These are phyloP conservation scores for Stegophylla sp. DNA, from an alignment of 2,888 invertebrate species.

Conservation along the genomic window DNA sequence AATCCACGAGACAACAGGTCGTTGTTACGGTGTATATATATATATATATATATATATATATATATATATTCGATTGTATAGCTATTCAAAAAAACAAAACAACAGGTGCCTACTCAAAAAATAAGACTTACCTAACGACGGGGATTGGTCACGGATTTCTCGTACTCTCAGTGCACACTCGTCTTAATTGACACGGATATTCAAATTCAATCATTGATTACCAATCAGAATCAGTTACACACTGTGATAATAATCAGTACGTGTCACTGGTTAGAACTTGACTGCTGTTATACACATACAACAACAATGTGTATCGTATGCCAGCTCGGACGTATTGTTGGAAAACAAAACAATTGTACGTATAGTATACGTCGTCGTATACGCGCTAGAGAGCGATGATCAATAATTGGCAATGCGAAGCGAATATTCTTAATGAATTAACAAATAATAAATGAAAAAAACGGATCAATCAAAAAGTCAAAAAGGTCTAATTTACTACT, in stretches of 20 bases:
- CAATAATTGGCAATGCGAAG: constrained; percentile 8
- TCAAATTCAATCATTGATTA: neutral
- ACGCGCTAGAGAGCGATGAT: neutral
- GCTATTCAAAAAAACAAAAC: too few species aligned
- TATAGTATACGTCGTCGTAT: too few species aligned
- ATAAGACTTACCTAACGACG: neutral
- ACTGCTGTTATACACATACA: too few species aligned
- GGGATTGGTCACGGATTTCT: neutral
- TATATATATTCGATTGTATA: too few species aligned
- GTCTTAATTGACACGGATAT: too few species aligned
- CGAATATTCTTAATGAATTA: neutral
- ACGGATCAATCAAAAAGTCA: constrained; percentile 27
- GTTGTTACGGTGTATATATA: too few species aligned
- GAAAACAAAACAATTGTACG: constrained; percentile 23
- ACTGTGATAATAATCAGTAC: neutral
- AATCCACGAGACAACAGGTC: too few species aligned
- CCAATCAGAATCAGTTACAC: neutral
- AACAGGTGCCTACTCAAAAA: neutral
- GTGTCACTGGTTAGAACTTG: neutral
- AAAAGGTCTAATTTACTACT: neutral
- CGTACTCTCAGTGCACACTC: neutral
- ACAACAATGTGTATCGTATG: neutral
- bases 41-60: too few species aligned
- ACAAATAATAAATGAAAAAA: constrained; percentile 16
- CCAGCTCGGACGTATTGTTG: neutral